Conservation (phyloP, 2,113 vertebrate species). For the Chaetura pelagica region DNA sequence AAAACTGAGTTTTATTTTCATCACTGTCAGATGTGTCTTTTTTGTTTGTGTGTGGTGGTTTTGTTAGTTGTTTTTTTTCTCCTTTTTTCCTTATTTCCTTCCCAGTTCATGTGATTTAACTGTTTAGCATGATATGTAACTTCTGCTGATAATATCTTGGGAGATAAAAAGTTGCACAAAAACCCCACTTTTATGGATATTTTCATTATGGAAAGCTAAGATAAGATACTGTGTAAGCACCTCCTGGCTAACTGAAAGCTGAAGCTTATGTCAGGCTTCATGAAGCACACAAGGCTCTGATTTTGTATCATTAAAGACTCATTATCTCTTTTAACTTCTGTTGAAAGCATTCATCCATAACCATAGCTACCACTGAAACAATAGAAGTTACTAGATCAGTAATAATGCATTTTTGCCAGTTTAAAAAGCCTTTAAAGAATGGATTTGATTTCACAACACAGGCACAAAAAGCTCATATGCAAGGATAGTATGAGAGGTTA, state of each 20-base stretch:
- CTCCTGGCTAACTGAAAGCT: conserved; percentile 59
- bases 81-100: accelerated
- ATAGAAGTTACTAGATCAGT: conserved; percentile 65
- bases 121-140: background rate
- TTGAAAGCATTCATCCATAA: conserved; percentile 78
- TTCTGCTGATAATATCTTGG: background rate
- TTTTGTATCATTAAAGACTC: conserved; percentile 79
- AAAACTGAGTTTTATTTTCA: conserved; percentile 7
- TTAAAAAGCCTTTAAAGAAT: conserved; percentile 72
- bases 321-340: conserved; percentile 82
- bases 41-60: background rate
- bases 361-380: conserved; percentile 73
- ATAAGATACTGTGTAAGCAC: conserved; percentile 16
- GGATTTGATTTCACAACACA: conserved; percentile 62
- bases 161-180: conserved; percentile 11
- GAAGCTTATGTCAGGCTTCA: conserved; percentile 72
- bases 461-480: conserved; percentile 49
- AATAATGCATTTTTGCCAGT: conserved; percentile 58
- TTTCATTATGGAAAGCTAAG: conserved; percentile 48
- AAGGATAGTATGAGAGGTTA: conserved; percentile 38
- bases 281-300: conserved; percentile 74
- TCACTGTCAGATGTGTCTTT: background rate
- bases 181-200: conserved; percentile 40
- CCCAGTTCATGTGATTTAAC: background rate
- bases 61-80: no score